Evolutionary conservation across 2,797 vertebrate species (phyloP), one percentile per base, ranked within the genome.

Genomic region (Adelosebastes latens): DNA sequence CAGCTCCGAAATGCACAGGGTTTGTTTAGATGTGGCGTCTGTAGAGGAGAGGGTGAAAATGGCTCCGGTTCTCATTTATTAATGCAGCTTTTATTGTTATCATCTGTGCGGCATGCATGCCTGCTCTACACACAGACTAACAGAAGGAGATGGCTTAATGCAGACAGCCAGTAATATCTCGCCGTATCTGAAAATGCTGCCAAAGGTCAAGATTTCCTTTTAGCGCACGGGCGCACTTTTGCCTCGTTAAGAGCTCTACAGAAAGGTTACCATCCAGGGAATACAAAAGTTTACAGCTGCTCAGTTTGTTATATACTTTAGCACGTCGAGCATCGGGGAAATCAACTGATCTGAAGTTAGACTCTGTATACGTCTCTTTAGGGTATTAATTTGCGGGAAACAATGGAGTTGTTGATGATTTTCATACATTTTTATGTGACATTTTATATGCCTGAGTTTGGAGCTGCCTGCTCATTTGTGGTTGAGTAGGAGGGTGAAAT

Each of bases 71-170:
- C 39, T 94, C 75, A 85, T 92, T 92, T 94, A 93, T 92, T 92
- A 83, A 94, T 94, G 84, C 34, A 39, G 90, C 81, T 87, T 75
- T 86, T 84, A 89, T 93, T 90, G 83, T 90, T 84, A 79, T 91
- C 72, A 66, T 72, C 80, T 80, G 66, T 65, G 36, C 70, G 66
- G 69, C 75, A 77, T 72, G 81, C 75, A 72, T 72, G 81, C 55
- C 18, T 76, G 77, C 79, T 79, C 70, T 72, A 86, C 81, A 70
- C 83, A 72, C 81, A 68, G 34, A 70, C 86, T 53, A 79, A 81
- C 29, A 74, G 70, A 34, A 70, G 61, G 63, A 63, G 49, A 80
- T 27, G 58, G 83, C 80, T 75, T 83, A 64, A 85, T 77, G 83
- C 81, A 85, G 79, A 78, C 46, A 39, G 64, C 16, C 39, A n/a